phyloP scores from a whole-genome alignment of 2,113 vertebrate species.

The Cyanistes caeruleus region DNA sequence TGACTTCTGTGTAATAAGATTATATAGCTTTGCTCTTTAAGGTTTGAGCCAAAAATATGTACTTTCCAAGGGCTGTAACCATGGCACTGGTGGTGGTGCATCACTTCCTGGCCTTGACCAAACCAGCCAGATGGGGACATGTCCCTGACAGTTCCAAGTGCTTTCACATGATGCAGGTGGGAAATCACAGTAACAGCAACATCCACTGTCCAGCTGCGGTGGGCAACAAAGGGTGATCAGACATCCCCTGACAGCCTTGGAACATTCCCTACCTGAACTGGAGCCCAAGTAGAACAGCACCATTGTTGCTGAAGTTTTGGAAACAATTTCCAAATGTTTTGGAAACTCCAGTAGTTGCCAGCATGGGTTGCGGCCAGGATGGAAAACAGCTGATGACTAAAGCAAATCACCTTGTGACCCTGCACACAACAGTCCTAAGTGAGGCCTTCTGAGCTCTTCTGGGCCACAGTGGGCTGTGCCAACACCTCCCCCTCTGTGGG shows the following conservation, averaged over 20 bases:
- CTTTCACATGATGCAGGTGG: not conserved
- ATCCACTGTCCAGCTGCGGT: rapidly evolving
- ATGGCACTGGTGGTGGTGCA: too few relatives aligned
- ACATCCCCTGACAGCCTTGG: not conserved
- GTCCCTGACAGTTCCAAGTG: not conserved
- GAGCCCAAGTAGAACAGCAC: not conserved
- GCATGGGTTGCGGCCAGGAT: not conserved
- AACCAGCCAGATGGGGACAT: rapidly evolving
- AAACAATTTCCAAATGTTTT: not conserved
- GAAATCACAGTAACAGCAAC: not conserved
- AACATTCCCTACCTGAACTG: not conserved
- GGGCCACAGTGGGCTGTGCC: not conserved
- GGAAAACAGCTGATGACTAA: not conserved
- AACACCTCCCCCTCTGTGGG: not conserved
- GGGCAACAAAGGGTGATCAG: not conserved
- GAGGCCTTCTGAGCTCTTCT: not conserved
- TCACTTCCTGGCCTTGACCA: not conserved
- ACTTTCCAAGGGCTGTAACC: not conserved
- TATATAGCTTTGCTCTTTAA: not conserved
- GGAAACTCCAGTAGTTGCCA: not conserved
- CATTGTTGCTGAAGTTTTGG: not conserved
- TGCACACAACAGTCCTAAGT: too few relatives aligned
- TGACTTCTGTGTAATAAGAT: not conserved
- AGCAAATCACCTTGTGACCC: not conserved
- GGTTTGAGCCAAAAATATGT: not conserved